Evolutionary conservation across 2,888 invertebrate genomes (phyloP).

Genomic region (Sylvicola fuscatus): DNA sequence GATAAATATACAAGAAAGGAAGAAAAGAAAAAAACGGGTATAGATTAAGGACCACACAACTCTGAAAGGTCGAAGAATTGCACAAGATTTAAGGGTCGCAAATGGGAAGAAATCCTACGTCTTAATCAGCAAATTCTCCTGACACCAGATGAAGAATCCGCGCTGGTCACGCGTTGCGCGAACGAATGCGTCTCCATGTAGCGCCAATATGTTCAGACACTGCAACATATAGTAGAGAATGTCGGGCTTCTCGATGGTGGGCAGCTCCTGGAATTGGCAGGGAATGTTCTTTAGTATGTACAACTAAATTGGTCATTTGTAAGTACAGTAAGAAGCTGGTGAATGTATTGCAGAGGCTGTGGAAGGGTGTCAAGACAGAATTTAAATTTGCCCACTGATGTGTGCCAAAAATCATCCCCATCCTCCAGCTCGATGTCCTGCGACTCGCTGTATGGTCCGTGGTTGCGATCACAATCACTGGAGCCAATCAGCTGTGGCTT

Average conservation of each 20-base stretch:
- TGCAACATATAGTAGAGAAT: slow-evolving; percentile 83
- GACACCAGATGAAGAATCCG: slow-evolving; percentile 88
- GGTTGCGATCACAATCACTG: slow-evolving; percentile 29
- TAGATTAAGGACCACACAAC: too few species aligned
- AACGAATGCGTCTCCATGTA: slow-evolving; percentile 84
- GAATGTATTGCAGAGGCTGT: slow-evolving; percentile 80
- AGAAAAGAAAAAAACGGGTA: too few species aligned
- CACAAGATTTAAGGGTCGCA: too few species aligned
- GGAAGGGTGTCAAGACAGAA: slow-evolving; percentile 79
- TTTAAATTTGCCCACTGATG: slow-evolving; percentile 80
- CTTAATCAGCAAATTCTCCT: slow-evolving; percentile 84
- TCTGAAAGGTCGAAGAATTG: too few species aligned
- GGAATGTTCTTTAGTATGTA: slow-evolving; percentile 16
- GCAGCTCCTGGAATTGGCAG: slow-evolving; percentile 56
- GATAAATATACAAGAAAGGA: not conserved
- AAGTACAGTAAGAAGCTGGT: slow-evolving; percentile 50
- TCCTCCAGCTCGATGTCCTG: slow-evolving; percentile 38
- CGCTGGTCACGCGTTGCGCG: slow-evolving; percentile 74
- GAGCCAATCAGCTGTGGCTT: slow-evolving; percentile 58
- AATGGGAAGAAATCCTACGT: slow-evolving; percentile 44
- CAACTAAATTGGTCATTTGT: too few species aligned
- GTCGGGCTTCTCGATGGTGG: slow-evolving; percentile 70
- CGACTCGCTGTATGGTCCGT: slow-evolving; percentile 44
- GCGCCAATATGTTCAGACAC: slow-evolving; percentile 71
- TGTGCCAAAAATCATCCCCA: slow-evolving; percentile 78